Conservation (phyloP, 53 echinoderm and acorn worm genomes). For the Hippasteria phrygiana region DNA sequence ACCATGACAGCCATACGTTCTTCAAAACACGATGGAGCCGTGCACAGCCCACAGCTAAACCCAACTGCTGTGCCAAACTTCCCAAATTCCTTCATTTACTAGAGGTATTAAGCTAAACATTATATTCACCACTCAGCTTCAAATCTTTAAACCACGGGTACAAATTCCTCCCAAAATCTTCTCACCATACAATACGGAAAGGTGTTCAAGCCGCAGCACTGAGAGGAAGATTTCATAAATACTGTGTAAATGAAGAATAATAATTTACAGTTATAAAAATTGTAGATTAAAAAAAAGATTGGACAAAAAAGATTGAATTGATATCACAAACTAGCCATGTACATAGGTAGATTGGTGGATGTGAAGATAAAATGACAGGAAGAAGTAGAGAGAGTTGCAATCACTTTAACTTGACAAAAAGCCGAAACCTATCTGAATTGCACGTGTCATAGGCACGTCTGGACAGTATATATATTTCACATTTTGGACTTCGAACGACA, state of each 20-base stretch:
- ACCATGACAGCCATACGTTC: conserved; percentile 5
- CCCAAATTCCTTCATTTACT: not conserved
- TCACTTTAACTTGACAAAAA: not conserved
- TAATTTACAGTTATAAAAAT: not conserved
- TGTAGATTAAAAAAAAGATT: too few relatives aligned
- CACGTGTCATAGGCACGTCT: too few relatives aligned
- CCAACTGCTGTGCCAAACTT: not conserved
- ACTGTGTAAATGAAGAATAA: not conserved
- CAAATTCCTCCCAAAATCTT: not conserved
- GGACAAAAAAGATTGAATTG: not conserved
- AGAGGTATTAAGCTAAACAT: not conserved
- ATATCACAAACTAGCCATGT: not conserved
- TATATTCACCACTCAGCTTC: not conserved
- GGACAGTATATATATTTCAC: too few relatives aligned
- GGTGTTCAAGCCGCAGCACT: not conserved
- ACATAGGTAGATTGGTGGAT: not conserved
- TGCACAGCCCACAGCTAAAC: too few relatives aligned
- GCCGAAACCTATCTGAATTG: too few relatives aligned
- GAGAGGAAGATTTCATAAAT: not conserved
- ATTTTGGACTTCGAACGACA: too few relatives aligned
- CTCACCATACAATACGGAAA: not conserved
- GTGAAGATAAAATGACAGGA: not conserved
- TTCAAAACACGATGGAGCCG: too few relatives aligned
- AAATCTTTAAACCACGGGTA: not conserved
- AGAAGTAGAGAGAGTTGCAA: not conserved